Conservation (phyloP, 2,113 vertebrate species). For the Patagioenas fasciata region DNA sequence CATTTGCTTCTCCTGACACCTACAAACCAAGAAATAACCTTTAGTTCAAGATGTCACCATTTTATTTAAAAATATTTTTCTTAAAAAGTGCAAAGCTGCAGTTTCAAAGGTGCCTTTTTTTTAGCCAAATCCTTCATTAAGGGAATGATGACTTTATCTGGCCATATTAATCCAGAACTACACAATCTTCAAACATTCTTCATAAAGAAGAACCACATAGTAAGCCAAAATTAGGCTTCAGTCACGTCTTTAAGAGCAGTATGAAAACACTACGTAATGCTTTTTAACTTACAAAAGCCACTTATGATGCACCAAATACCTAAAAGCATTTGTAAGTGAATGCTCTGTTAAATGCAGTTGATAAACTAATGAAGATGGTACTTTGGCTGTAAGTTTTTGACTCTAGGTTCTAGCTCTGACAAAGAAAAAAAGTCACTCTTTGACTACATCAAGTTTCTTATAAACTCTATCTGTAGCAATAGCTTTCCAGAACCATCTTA, state of each 20-base stretch:
- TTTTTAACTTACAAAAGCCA: neutral
- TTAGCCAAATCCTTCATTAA: neutral
- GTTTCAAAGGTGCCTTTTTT: neutral
- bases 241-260: neutral
- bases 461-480: neutral
- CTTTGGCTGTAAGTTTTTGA: neutral
- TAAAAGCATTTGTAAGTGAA: neutral
- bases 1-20: constrained; percentile 98
- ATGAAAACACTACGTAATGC: neutral
- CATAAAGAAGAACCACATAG: neutral
- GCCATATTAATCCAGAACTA: neutral
- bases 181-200: neutral
- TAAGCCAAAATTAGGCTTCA: neutral
- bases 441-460: neutral
- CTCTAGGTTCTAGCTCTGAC: neutral
- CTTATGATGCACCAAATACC: neutral
- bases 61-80: neutral
- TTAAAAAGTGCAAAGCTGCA: neutral
- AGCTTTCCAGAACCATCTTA: neutral
- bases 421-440: neutral
- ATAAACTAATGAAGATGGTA: neutral
- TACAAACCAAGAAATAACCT: constrained; percentile 59
- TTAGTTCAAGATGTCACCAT: neutral
- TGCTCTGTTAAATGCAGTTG: neutral
- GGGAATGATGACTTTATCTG: neutral